phyloP scores from a whole-genome alignment of 37 sponge, comb jelly and placozoan species.

The Spongilla lacustris region DNA sequence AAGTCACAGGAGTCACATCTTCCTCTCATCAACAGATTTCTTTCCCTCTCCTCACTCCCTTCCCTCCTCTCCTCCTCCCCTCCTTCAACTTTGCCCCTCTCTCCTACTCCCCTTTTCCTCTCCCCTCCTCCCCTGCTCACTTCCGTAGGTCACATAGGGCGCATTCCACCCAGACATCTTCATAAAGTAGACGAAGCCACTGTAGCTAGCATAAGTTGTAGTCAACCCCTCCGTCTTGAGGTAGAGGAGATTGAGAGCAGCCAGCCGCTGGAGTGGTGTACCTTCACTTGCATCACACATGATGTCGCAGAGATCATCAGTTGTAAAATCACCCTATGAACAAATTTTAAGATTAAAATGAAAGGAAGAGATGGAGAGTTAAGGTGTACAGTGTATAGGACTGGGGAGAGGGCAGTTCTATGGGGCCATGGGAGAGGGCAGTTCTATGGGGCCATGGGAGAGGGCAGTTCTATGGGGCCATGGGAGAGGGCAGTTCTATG shows the following conservation, averaged over 20 bases:
- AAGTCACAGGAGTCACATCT: neutral
- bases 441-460: neutral
- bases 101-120: too few relatives aligned
- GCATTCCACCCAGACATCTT: constrained; percentile 32
- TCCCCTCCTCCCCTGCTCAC: neutral
- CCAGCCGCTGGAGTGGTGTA: constrained; percentile 47
- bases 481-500: neutral
- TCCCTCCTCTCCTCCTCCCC: neutral
- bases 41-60: neutral
- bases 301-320: constrained; percentile 65
- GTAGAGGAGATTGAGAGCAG: constrained; percentile 44
- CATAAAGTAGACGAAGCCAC: constrained; percentile 26
- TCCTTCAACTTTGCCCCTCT: too few relatives aligned
- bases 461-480: too few relatives aligned
- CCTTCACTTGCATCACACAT: constrained; percentile 60
- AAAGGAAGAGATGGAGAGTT: neutral
- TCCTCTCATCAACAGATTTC: neutral
- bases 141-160: neutral
- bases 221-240: neutral
- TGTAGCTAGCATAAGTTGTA: constrained; percentile 40
- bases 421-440: neutral
- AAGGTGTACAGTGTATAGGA: neutral
- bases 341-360: neutral
- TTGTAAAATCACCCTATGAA: constrained; percentile 58
- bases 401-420: too few relatives aligned